Percentiles rank a stretch among this genome's conserved stretches.
Conservation (phyloP, 2,888 invertebrate genomes). For the Ctenicera cuprea region DNA sequence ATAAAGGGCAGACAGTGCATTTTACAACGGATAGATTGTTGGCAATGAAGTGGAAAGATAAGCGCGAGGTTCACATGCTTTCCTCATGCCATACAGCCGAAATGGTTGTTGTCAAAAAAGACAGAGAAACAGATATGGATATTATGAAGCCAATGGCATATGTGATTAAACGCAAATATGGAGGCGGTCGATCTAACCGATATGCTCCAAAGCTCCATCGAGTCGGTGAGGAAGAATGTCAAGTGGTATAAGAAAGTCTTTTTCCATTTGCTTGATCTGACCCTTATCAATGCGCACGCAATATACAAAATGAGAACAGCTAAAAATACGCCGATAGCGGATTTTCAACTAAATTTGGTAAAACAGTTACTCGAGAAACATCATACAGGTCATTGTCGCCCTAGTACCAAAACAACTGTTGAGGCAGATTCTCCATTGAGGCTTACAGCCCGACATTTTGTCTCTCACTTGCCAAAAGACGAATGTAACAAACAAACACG, state of each 20-base stretch:
- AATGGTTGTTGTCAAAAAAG: background rate
- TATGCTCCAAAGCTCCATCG: conserved; percentile 53
- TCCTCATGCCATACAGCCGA: no score
- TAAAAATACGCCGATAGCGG: conserved; percentile 28
- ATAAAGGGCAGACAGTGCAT: background rate
- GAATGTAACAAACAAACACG: background rate
- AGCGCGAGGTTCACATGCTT: no score
- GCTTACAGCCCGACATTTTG: background rate
- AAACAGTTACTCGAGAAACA: background rate
- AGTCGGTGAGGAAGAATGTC: conserved; percentile 14
- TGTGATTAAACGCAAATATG: conserved; percentile 62
- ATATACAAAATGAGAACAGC: conserved; percentile 39
- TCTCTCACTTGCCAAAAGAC: background rate
- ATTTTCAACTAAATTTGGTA: background rate
- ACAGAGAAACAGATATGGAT: background rate
- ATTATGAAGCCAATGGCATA: conserved; percentile 18
- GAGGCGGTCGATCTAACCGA: conserved; percentile 60
- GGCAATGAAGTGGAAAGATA: background rate
- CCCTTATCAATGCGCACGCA: conserved; percentile 42
- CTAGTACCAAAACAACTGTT: background rate
- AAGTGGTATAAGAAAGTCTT: conserved; percentile 52
- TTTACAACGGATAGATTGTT: background rate
- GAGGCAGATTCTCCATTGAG: background rate
- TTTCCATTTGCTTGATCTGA: conserved; percentile 44
- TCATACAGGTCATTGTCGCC: background rate